Percentiles rank a stretch among this genome's conserved stretches.
Evolutionary conservation across 2,113 vertebrate species (phyloP).

Genomic region (Xiphophorus hellerii): DNA sequence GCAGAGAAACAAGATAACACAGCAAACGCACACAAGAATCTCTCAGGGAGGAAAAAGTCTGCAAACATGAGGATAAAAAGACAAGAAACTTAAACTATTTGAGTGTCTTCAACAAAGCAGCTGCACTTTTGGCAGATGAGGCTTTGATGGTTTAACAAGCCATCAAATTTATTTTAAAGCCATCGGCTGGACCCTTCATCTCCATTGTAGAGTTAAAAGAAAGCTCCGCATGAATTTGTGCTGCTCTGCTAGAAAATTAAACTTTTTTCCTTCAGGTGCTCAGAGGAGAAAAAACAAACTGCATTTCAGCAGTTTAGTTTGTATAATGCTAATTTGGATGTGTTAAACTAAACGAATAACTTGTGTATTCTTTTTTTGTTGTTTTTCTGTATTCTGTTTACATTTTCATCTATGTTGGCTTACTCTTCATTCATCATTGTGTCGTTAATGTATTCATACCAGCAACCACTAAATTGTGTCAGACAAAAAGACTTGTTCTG

Average conservation of each 20-base stretch:
- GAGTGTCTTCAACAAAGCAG: constrained; percentile 50
- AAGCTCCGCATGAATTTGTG: not conserved
- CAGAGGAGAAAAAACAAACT: not conserved
- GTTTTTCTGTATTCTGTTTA: not conserved
- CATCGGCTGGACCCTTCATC: constrained; percentile 8
- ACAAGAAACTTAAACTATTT: constrained; percentile 26
- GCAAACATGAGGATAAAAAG: constrained; percentile 29
- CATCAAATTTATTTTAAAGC: constrained; percentile 43
- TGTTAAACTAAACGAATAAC: not conserved
- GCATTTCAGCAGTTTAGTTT: not conserved
- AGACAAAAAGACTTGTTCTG: no score
- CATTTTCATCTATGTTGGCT: not conserved
- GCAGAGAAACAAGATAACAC: constrained; percentile 19
- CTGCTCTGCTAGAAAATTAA: not conserved
- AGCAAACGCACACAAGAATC: constrained; percentile 15
- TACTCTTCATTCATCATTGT: no score
- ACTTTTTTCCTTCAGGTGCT: not conserved
- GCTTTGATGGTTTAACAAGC: constrained; percentile 49
- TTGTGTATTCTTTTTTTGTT: not conserved
- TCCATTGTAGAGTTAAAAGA: not conserved
- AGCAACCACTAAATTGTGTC: no score
- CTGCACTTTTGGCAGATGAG: constrained; percentile 45
- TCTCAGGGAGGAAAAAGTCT: constrained; percentile 5
- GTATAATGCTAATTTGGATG: no score
- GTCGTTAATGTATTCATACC: no score